Evolutionary conservation across 2,888 invertebrate species (phyloP), one percentile per base, ranked within the genome.

Genomic region (Blastobasis adustella): DNA sequence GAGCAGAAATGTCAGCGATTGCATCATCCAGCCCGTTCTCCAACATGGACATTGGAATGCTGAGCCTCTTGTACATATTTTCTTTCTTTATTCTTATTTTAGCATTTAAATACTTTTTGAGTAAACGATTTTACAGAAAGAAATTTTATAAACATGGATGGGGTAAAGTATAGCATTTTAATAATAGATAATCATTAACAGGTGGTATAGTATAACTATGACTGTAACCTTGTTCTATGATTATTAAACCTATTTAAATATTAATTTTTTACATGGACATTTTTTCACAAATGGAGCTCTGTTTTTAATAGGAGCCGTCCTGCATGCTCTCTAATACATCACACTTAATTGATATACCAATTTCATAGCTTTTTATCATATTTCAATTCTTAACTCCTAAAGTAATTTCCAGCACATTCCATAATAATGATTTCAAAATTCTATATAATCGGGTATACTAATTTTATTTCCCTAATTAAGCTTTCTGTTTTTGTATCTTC

Each of bases 41-140:
- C 65, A 83, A 89, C 69, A 85, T 92, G 76, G 95, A 95, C 77
- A 91, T 94, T 76, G 92, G 94, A 73, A 91, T 95, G 84, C 92
- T 94, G 77, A 92, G 94, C 79, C 83, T 94, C 61, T 87, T 95
- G 67, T 95, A 95, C 82, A 86, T 93, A 67, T 90, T 91, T 72
- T 94, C 94, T 74, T 92, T 94, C 68, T 78, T 91, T 65, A 92
- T 95, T 77, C 90, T 96, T 76, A 88, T 94, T 64, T 73, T 95
- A 70, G 93, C 95, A 59, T 92, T 94, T 69, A 91, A 93, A 70
- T 91, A 94, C 77, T 95, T 96, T 77, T 89, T 94, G 62, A 91
- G 92, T 63, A 91, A 91, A 74, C 90, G 92, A 65, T 83, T 85
- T 62, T 93, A 94, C 77, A 92, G 92, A 71, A 95, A 93, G 79